Conservation (phyloP, 2,888 invertebrate genomes). For the Leucophenga montana region DNA sequence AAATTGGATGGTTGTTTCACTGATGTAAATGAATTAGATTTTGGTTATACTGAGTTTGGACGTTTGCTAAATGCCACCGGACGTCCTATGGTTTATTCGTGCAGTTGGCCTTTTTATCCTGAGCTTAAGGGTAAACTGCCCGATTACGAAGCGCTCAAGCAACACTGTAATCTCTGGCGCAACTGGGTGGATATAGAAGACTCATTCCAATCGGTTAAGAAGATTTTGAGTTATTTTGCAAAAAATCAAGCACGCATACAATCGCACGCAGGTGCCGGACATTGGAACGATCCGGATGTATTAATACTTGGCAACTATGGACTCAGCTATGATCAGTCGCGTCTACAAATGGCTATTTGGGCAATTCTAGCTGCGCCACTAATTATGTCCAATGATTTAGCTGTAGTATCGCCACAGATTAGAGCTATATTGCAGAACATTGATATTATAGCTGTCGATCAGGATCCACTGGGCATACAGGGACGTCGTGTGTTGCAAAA, state of each 20-base stretch:
- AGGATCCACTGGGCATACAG: conserved; percentile 80
- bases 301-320: conserved; percentile 79
- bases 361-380: conserved; percentile 82
- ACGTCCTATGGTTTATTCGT: conserved; percentile 83
- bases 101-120: conserved; percentile 84
- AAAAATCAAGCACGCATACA: conserved; percentile 93
- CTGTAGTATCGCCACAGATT: conserved; percentile 76
- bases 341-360: conserved; percentile 85
- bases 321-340: conserved; percentile 79
- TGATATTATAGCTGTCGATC: conserved; percentile 78
- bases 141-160: conserved; percentile 88
- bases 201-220: conserved; percentile 93
- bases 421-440: conserved; percentile 78
- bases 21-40: conserved; percentile 74
- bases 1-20: conserved; percentile 86
- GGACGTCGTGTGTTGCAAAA: conserved; percentile 75
- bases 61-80: conserved; percentile 80
- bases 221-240: conserved; percentile 95
- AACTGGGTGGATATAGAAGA: conserved; percentile 97
- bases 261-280: conserved; percentile 93
- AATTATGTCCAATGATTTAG: conserved; percentile 81
- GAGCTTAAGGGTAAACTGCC: conserved; percentile 75
- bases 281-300: conserved; percentile 99
- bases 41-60: conserved; percentile 81
- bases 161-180: conserved; percentile 94